phyloP scores from a whole-genome alignment of 2,797 vertebrate species.

The Mastacembelus armatus region DNA sequence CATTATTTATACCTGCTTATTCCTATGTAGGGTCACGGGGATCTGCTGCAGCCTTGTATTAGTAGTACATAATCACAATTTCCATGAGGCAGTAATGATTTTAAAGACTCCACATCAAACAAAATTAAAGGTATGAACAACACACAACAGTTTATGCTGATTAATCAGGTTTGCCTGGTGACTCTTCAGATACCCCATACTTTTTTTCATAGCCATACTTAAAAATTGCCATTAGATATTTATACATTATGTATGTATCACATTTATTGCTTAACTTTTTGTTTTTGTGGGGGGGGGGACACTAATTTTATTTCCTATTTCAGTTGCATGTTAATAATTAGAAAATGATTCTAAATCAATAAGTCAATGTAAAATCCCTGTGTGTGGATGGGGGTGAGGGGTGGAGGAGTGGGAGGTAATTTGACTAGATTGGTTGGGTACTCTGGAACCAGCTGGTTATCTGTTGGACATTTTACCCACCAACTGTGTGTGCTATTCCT shows the following conservation, averaged over 20 bases:
- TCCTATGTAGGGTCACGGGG: too few species aligned
- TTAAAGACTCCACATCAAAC: not conserved
- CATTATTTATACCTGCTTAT: too few species aligned
- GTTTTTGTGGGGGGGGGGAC: too few species aligned
- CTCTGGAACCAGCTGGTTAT: constrained; percentile 70
- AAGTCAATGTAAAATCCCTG: too few species aligned
- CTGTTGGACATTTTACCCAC: constrained; percentile 73
- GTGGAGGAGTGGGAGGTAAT: too few species aligned
- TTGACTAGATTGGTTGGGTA: constrained; percentile 42
- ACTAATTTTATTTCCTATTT: too few species aligned
- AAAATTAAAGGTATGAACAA: not conserved
- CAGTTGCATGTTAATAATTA: too few species aligned
- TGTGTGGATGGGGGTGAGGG: constrained; percentile 21
- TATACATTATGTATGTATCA: not conserved
- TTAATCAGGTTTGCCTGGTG: too few species aligned
- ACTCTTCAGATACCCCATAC: not conserved
- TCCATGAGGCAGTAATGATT: not conserved
- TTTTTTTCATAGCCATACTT: not conserved
- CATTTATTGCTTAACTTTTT: too few species aligned
- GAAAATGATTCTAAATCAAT: too few species aligned
- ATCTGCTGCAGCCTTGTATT: too few species aligned
- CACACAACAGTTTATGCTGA: not conserved
- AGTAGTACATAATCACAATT: too few species aligned
- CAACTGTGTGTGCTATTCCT: constrained; percentile 70
- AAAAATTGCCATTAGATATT: not conserved